Percentiles rank a stretch among this genome's conserved stretches.
Conservation (phyloP, 2,113 vertebrate species). For the Pterocles orientalis region DNA sequence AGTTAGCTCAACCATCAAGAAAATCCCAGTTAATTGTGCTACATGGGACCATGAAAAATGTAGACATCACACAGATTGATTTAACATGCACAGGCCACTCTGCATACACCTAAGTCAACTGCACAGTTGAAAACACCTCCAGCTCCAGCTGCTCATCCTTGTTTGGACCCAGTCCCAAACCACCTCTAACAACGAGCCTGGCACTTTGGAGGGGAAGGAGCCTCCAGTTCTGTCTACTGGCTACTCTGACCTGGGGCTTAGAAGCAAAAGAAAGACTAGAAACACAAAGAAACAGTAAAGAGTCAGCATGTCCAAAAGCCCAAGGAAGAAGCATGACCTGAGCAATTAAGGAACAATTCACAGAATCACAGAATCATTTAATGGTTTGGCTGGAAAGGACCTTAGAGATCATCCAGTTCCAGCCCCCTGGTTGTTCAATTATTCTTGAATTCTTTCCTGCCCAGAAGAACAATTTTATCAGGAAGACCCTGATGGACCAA, state of each 20-base stretch:
- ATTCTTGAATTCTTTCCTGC: background rate
- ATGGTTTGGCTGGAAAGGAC: too few species aligned
- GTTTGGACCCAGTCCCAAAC: background rate
- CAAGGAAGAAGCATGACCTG: background rate
- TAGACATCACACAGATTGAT: accelerated
- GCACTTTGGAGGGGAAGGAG: background rate
- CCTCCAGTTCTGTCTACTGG: background rate
- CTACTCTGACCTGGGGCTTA: background rate
- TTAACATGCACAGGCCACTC: background rate
- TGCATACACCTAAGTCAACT: background rate
- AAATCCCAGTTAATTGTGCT: background rate
- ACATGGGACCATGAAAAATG: background rate
- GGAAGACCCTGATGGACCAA: background rate
- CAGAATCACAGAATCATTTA: too few species aligned
- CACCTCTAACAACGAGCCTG: background rate
- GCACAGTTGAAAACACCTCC: background rate
- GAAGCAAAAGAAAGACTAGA: background rate
- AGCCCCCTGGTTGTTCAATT: too few species aligned
- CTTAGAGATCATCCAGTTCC: too few species aligned
- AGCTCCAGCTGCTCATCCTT: background rate
- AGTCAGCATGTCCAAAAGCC: background rate
- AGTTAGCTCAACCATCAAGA: background rate
- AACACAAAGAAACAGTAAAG: background rate
- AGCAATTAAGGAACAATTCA: background rate
- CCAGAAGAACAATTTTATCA: background rate